Conservation (phyloP, 2,888 invertebrate genomes). For the Tinea pellionella region DNA sequence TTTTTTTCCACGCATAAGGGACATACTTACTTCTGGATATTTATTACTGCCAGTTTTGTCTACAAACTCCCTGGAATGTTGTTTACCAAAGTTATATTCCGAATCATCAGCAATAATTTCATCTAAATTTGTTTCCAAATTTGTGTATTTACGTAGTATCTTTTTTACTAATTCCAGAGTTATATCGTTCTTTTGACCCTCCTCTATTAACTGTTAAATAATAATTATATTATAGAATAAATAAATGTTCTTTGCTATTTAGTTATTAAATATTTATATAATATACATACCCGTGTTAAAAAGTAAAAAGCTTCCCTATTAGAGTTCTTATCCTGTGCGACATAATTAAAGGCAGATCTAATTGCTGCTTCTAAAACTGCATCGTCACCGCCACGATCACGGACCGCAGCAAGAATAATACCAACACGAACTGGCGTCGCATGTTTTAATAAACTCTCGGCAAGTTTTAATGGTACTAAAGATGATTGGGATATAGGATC, state of each 20-base stretch:
- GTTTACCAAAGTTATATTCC: conserved; percentile 90
- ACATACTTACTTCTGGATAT: conserved; percentile 74
- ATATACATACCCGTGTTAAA: conserved; percentile 74
- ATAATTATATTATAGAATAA: conserved; percentile 17
- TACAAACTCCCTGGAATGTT: conserved; percentile 83
- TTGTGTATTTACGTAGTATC: conserved; percentile 69
- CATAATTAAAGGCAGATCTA: conserved; percentile 90
- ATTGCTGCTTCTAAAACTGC: conserved; percentile 85
- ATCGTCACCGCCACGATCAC: conserved; percentile 56
- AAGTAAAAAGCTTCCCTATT: conserved; percentile 83
- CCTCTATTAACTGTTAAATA: conserved; percentile 20
- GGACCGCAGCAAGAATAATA: conserved; percentile 78
- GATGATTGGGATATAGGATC: conserved; percentile 81
- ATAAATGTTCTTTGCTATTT: conserved; percentile 44
- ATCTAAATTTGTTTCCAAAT: conserved; percentile 69
- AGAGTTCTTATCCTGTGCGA: conserved; percentile 80
- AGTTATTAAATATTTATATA: too few relatives aligned
- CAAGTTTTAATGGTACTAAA: conserved; percentile 82
- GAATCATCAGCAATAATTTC: conserved; percentile 89
- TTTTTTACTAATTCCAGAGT: conserved; percentile 76
- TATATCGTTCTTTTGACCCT: conserved; percentile 33
- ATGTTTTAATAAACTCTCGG: conserved; percentile 92
- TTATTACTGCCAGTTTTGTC: conserved; percentile 78
- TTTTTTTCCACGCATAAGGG: too few relatives aligned
- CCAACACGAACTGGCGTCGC: conserved; percentile 92